Base-by-base conservation (phyloP, 2,113 vertebrate genomes). In the Asarcornis scutulata region DNA sequence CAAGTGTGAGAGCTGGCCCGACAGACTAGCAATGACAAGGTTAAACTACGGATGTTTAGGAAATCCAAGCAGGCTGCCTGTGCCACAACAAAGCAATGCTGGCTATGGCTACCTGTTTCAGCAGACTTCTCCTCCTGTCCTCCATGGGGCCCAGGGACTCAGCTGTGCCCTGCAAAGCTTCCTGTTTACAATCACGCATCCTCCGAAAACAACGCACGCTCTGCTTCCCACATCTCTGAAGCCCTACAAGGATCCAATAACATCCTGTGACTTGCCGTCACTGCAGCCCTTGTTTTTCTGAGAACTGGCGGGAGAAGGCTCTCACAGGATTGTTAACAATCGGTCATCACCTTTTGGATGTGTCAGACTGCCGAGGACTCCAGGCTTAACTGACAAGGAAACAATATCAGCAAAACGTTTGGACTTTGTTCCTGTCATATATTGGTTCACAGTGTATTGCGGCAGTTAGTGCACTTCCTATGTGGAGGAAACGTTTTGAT, bases 121-220 rank as follows among this genome's bases (percentile, higher is more conserved):
- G 46, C 68, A 78, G 66, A 86, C 83, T 93, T 85, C 67, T 88
- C 21, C 9, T 11, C 7, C 18, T 7, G 8, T 68, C 73, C 55
- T 7, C 1, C n/a, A 46, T 2, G 4, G 56, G 79, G 80, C 68
- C 79, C 58, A 78, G 88, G 72, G 88, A 89, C 58, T 92, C 83
- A 86, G 88, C 88, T 85, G 60, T 83, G 93, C 93, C 92, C 86
- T 95, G 77, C 74, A 69, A 62, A 58, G 88, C 94, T 98, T 99
- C 98, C 98, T 98, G 98, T 98, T 98, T 98, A 98, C 95, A 78
- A 56, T 60, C 9, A 4, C 17, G 82, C 86, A 96, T 96, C 96
- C 97, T 96, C 93, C 3, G 1, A 96, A 97, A 95, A 62, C 91
- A 93, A 88, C 84, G 81, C 1, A 23, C 25, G 6, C 46, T 92